Base-by-base conservation (phyloP, 2,797 vertebrate genomes). In the Agapornis canus region DNA sequence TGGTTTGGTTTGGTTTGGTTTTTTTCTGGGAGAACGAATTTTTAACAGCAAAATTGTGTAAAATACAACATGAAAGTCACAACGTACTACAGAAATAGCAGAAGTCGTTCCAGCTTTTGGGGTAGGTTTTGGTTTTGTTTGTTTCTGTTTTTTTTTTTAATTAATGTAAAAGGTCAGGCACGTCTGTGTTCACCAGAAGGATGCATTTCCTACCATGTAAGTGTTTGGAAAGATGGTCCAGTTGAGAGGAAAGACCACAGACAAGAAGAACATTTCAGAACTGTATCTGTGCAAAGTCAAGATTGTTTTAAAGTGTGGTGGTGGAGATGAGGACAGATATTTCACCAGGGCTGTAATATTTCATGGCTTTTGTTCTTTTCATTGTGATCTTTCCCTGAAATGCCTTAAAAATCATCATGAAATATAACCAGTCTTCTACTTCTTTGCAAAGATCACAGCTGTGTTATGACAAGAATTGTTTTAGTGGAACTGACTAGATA, bases 381-480 rank as follows among this genome's bases (percentile, higher is more conserved):
- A 71, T 79, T 78, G 61, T 68, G 45, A 82, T 68, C 52, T 57
- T 80, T 92, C 43, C 57, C 29, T 82, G 27, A 90, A 88, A 86
- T 60, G 51, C 29, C 83, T 92, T 90, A 86, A 95, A 94, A 92
- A 86, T 51, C 60, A 72, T 54, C 11, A 47, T 56, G 63, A 92
- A 90, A 92, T 94, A 79, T 48, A 86, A 86, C 40, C 56, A 84
- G 37, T 21, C 51, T 90, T 68, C 48, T 79, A 76, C 26, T 66
- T 87, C 64, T 78, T 69, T 64, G 51, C 49, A 95, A 79, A 92
- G 51, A 82, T 84, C 70, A 77, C 94, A 95, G 92, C 92, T 97
- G 90, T 93, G 64, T 95, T 96, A 96, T 86, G 93, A 96, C 90
- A 95, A 78, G 77, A 86, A 90, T 35, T 66, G 73, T 93, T 96